Base-by-base conservation (phyloP, 2,888 invertebrate genomes). In the Aphelenchoides bicaudatus region DNA sequence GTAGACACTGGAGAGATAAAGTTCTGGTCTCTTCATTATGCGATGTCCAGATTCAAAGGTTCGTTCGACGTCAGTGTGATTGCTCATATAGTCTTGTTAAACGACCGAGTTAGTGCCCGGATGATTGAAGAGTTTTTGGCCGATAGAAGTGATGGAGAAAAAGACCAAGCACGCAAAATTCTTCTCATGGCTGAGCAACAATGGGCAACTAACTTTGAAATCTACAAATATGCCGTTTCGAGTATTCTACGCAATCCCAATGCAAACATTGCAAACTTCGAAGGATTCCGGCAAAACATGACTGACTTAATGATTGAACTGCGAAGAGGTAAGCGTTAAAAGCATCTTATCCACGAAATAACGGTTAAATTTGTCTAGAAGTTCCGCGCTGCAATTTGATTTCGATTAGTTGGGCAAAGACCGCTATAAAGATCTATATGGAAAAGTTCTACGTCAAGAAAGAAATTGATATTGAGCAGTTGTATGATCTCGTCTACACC, bases 401-500 rank as follows among this genome's bases (percentile, higher is more conserved):
- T 23, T n/a, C 16, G n/a, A 21, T 23, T 29, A 25, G 38, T 4
- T 58, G 58, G 58, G 58, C 58, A 10, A 34, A 27, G 23, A 31
- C 23, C 8, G 57, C 57, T 3, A 19, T 58, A 27, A 29, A 25
- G 19, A 16, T 21, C 16, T 52, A 19, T 28, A n/a, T 37, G 0
- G 21, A 43, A 5, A 47, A 59, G 8, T 28, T 39, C 8, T 52
- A 54, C 30, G 29, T 19, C n/a, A 30, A 39, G 30, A 28, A 47
- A 13, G 43, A 58, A 29, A 67, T 66, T 63, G 58, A 55, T 21
- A 56, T 62, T 28, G 73, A 73, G 55, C 65, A 70, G 25, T 63
- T 64, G 21, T 63, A 68, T 54, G 73, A 73, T 51, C 43, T 73
- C 25, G 53, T 67, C 4, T 67, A 64, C 63, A 68, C 69, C 27